These are phyloP conservation scores for Hypotaenidia okinawae DNA, from an alignment of 2,797 vertebrate species.

Conservation along the genomic window DNA sequence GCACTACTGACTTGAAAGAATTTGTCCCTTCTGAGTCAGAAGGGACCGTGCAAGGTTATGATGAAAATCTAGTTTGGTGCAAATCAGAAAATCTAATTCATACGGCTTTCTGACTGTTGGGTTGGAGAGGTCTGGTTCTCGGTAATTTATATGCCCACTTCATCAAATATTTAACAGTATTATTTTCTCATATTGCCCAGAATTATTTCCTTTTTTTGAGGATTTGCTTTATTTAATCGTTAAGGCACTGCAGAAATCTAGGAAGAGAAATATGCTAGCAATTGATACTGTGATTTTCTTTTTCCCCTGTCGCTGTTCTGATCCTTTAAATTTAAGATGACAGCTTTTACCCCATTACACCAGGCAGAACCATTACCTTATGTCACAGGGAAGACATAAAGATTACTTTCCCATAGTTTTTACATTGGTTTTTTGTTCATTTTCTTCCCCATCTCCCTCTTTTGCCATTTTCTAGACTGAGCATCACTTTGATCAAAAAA, in stretches of 20 bases:
- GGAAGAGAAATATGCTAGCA: neutral
- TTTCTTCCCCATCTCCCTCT: neutral
- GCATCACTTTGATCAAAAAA: neutral
- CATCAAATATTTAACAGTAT: neutral
- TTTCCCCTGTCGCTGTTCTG: neutral
- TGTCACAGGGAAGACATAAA: neutral
- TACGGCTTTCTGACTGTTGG: neutral
- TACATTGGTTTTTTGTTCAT: neutral
- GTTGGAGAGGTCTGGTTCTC: neutral
- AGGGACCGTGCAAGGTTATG: neutral
- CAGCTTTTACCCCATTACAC: neutral
- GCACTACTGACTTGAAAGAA: neutral
- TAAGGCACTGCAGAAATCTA: neutral
- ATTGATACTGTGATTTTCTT: neutral
- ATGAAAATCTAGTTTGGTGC: neutral
- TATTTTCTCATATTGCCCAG: neutral
- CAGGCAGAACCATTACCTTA: neutral
- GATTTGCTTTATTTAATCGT: neutral
- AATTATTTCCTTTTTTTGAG: neutral
- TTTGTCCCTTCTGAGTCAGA: neutral
- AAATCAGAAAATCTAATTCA: neutral
- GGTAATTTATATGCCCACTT: neutral
- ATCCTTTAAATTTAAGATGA: neutral
- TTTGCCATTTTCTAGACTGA: neutral
- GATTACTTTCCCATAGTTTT: neutral